Percentiles rank a stretch among this genome's conserved stretches.
phyloP scores from a whole-genome alignment of 2,113 vertebrate genomes.

The Mionectes macconnelli region DNA sequence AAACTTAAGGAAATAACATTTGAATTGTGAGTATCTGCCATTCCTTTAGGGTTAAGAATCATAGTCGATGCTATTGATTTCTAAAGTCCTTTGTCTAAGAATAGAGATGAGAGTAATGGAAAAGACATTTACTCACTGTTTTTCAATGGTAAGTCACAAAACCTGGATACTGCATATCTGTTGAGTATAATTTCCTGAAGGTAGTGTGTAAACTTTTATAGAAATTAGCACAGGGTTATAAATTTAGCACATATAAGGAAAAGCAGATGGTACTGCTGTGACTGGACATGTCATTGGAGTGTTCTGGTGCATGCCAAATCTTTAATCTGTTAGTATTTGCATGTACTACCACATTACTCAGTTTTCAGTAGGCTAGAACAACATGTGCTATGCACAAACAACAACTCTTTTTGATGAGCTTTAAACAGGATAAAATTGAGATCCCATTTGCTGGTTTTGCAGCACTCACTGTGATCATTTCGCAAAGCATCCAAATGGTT shows the following conservation, averaged over 20 bases:
- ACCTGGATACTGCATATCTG: conserved; percentile 20
- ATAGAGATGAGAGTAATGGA: conserved; percentile 5
- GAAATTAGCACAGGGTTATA: conserved; percentile 17
- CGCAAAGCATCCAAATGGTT: neutral
- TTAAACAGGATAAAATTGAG: neutral
- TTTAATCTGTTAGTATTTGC: conserved; percentile 2
- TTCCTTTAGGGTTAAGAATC: conserved; percentile 7
- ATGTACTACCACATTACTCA: neutral
- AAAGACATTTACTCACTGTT: conserved; percentile 43
- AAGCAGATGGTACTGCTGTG: conserved; percentile 40
- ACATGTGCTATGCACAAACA: neutral
- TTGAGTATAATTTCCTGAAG: conserved; percentile 40
- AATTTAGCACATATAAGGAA: conserved; percentile 26
- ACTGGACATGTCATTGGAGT: neutral
- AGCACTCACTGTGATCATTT: neutral
- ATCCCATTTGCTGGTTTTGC: neutral
- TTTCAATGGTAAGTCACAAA: conserved; percentile 35
- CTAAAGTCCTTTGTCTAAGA: neutral
- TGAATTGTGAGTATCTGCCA: neutral
- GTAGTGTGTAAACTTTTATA: neutral
- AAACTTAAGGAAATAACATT: conserved; percentile 2
- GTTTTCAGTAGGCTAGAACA: neutral
- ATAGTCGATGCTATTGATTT: conserved; percentile 29
- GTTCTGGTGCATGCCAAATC: neutral
- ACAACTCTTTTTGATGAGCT: neutral